A percentile compares a stretch with the other conserved stretches of the same genome.
Conservation (phyloP, 2,113 vertebrate species). For the Saguinus midas region DNA sequence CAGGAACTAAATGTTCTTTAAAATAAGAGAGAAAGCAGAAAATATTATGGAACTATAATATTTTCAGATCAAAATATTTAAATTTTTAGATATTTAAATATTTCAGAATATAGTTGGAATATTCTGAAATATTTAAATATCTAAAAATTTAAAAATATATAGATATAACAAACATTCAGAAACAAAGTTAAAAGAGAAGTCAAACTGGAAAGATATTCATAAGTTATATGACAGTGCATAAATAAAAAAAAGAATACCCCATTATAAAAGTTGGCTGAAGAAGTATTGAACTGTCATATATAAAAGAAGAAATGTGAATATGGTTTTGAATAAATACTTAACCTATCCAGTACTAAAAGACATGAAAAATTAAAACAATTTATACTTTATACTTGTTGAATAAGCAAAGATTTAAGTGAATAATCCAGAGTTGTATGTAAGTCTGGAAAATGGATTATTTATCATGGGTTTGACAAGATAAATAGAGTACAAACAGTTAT, state of each 20-base stretch:
- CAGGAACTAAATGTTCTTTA: slow-evolving; percentile 25
- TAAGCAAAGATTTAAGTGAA: slow-evolving; percentile 16
- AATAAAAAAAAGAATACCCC: slow-evolving; percentile 15
- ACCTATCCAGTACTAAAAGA: slow-evolving; percentile 31
- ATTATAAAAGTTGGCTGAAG: neutral
- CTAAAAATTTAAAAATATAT: neutral
- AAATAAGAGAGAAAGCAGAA: neutral
- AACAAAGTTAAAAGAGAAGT: neutral
- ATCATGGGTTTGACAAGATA: neutral
- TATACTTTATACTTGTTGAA: neutral
- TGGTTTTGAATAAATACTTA: neutral
- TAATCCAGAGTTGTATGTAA: slow-evolving; percentile 15
- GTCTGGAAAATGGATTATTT: slow-evolving; percentile 20
- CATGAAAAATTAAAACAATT: slow-evolving; percentile 34
- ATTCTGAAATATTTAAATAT: neutral
- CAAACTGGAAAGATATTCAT: neutral
- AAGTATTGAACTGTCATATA: neutral
- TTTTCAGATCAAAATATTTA: too few species aligned
- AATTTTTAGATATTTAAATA: neutral
- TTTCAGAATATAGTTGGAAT: neutral
- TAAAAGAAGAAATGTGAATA: slow-evolving; percentile 3
- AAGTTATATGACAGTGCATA: neutral
- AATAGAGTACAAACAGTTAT: neutral
- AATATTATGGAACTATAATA: neutral
- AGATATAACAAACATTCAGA: neutral